Conservation (phyloP, 1,140 invertebrate species). For the Bombus balteatus region DNA sequence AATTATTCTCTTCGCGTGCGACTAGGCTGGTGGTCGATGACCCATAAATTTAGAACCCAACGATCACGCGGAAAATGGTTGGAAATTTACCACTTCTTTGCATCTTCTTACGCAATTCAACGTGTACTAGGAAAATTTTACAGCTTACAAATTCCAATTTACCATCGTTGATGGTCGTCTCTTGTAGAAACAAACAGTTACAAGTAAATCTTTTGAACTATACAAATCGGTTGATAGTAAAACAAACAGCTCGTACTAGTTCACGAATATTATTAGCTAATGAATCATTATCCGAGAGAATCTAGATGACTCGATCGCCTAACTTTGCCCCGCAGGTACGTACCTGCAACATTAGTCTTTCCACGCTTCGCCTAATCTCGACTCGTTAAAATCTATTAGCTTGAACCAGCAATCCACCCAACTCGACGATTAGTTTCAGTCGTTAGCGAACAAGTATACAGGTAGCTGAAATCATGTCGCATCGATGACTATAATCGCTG, state of each 20-base stretch:
- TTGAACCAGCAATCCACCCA: background rate
- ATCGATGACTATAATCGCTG: background rate
- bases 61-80: too few species aligned
- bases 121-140: background rate
- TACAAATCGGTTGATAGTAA: too few species aligned
- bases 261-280: background rate
- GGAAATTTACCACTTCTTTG: fast-evolving
- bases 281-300: background rate
- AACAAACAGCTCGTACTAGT: too few species aligned
- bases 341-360: background rate
- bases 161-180: too few species aligned
- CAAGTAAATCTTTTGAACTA: fast-evolving
- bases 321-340: background rate
- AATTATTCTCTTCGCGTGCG: too few species aligned
- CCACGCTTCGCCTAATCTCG: background rate
- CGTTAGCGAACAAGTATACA: background rate
- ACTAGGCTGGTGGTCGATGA: too few species aligned
- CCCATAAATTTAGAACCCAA: too few species aligned
- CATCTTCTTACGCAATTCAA: background rate
- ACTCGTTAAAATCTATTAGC: background rate
- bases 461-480: background rate
- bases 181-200: too few species aligned
- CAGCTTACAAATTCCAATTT: background rate
- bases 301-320: background rate
- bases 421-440: background rate